Base-by-base conservation (phyloP, 2,113 vertebrate genomes). In the Lamprotornis superbus region DNA sequence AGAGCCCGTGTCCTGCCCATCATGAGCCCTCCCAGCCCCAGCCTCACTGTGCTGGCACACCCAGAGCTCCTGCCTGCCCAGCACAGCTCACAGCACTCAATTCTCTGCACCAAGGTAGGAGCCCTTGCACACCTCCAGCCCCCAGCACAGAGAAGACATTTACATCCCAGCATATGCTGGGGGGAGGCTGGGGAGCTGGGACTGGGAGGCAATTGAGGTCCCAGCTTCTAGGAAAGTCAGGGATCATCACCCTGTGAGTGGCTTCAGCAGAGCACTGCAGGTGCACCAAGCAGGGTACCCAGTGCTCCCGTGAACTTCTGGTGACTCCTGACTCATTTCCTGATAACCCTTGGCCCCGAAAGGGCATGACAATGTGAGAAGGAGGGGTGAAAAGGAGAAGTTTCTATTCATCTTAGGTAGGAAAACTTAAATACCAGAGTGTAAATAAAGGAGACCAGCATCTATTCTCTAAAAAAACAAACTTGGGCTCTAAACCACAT, bases 191-290 rank as follows among this genome's bases (percentile, higher is more conserved):
- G 12, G 23, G 10, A 25, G 12, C 52, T 46, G 56, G 24, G 6
- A n/a, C 0, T 52, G 55, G 9, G 52, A 83, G 12, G 16, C 8
- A 39, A 1, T 25, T 23, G 76, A 77, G 42, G 50, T 63, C 68
- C 56, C 28, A 25, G 0, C 24, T 78, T 59, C 55, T 33, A 25
- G 42, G 56, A 37, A 84, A 75, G 52, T 18, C 5, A 0, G 17
- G 12, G n/a, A 83, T 28, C 53, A 56, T 28, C 0, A 0, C 13
- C 37, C 49, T 44, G 24, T 0, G 0, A 52, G 57, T 0, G 1
- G 35, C 15, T 37, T 20, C 44, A 57, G 37, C 77, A 57, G 50
- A 65, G 37, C 9, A 1, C 46, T 57, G 69, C 69, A 30, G 65
- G 27, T 79, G 61, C 78, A 59, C 35, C 52, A 37, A 23, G 53